phyloP scores from a whole-genome alignment of 2,797 vertebrate genomes.

The Tragelaphus eurycerus region DNA sequence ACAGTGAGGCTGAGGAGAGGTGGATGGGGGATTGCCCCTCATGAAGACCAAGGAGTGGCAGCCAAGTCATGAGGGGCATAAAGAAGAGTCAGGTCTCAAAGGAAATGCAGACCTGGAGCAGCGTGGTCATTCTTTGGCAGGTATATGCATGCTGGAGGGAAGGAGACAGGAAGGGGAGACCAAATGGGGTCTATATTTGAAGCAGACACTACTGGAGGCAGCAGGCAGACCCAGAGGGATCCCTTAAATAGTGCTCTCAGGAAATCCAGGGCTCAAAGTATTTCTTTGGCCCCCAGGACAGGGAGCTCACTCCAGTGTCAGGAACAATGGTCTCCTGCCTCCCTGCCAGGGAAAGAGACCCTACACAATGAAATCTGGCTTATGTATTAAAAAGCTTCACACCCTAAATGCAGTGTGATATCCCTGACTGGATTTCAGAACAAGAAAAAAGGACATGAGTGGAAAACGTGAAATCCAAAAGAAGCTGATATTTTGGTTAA shows the following conservation, averaged over 20 bases:
- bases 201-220: not conserved
- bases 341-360: not conserved
- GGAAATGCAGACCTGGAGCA: not conserved
- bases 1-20: not conserved
- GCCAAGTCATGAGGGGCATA: not conserved
- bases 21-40: not conserved
- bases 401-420: not conserved
- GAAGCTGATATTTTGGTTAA: not conserved
- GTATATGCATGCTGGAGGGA: not conserved
- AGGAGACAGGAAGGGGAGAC: not conserved
- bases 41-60: not conserved
- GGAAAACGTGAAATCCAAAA: slow-evolving; percentile 26
- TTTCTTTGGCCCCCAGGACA: not conserved
- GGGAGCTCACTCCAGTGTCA: not conserved
- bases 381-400: not conserved
- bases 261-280: slow-evolving; percentile 27
- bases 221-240: not conserved
- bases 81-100: not conserved
- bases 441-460: not conserved
- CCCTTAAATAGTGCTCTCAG: not conserved
- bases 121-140: not conserved
- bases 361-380: not conserved
- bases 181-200: not conserved
- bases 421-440: not conserved
- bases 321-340: not conserved